phyloP scores from a whole-genome alignment of 2,113 vertebrate species.

The Pedionomus torquatus region DNA sequence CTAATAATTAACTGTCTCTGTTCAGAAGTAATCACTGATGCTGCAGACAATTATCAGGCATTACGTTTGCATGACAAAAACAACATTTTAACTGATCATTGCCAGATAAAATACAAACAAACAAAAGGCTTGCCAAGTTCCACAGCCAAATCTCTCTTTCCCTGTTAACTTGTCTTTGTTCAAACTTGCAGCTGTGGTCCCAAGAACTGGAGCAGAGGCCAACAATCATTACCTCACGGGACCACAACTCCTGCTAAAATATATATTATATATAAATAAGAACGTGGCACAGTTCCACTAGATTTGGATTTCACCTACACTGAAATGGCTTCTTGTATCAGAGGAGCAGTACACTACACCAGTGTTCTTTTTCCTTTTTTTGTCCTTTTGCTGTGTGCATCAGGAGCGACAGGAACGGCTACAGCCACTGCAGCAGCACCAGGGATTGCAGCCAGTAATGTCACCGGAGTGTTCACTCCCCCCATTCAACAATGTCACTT shows the following conservation, averaged over 20 bases:
- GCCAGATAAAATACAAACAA: slow-evolving; percentile 35
- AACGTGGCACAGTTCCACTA: neutral
- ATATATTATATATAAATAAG: neutral
- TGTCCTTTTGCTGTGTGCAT: neutral
- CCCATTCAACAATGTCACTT: fast-evolving
- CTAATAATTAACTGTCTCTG: neutral
- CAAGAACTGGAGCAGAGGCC: neutral
- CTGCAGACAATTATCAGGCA: slow-evolving; percentile 10
- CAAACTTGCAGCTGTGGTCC: neutral
- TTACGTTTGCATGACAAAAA: neutral
- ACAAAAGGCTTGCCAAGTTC: slow-evolving; percentile 24
- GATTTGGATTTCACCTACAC: neutral
- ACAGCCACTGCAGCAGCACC: fast-evolving
- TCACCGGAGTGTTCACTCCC: neutral
- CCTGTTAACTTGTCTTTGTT: neutral
- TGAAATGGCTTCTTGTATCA: neutral
- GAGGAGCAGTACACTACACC: neutral
- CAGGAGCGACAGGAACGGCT: neutral
- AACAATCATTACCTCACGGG: neutral
- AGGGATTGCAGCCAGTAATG: neutral
- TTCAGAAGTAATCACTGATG: slow-evolving; percentile 3
- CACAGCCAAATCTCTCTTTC: neutral
- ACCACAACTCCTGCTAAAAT: neutral
- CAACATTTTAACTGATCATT: slow-evolving; percentile 23
- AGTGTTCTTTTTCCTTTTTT: neutral